Percentiles rank a stretch among this genome's conserved stretches.
These are phyloP conservation scores for Cataglyphis albicans DNA, from an alignment of 2,888 invertebrate genomes.

Conservation along the genomic window DNA sequence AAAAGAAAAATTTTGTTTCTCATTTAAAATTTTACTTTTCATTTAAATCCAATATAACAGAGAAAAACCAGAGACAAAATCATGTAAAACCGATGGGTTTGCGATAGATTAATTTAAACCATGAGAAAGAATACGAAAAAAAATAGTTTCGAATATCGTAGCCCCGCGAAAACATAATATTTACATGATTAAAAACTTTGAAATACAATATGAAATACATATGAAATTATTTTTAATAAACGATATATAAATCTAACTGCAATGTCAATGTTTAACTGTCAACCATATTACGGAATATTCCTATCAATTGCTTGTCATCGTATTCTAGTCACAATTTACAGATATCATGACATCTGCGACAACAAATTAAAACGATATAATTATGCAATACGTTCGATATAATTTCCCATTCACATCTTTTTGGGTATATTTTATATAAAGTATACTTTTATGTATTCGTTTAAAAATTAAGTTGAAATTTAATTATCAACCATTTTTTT, in stretches of 20 bases:
- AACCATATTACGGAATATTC: background rate
- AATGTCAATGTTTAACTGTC: background rate
- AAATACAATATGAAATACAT: too few relatives aligned
- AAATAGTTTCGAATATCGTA: constrained; percentile 2
- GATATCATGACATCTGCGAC: constrained; percentile 1
- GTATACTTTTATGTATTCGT: background rate
- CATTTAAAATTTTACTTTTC: background rate
- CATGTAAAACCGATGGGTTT: background rate
- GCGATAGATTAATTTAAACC: constrained; percentile 1
- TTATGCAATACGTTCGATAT: background rate
- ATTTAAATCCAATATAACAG: background rate
- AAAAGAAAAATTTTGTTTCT: background rate
- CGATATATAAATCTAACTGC: background rate
- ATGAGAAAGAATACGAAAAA: background rate
- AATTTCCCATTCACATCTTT: constrained; percentile 1
- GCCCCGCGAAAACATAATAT: background rate
- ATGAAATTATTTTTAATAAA: background rate
- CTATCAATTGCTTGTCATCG: too few relatives aligned
- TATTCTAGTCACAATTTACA: background rate
- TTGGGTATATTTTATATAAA: constrained; percentile 7
- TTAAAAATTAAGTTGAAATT: background rate
- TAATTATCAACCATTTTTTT: background rate
- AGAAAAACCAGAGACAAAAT: background rate
- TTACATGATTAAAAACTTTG: background rate
- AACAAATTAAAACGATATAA: background rate